Base-by-base conservation (phyloP, 2,888 invertebrate species). In the Dysmachus trigonus region DNA sequence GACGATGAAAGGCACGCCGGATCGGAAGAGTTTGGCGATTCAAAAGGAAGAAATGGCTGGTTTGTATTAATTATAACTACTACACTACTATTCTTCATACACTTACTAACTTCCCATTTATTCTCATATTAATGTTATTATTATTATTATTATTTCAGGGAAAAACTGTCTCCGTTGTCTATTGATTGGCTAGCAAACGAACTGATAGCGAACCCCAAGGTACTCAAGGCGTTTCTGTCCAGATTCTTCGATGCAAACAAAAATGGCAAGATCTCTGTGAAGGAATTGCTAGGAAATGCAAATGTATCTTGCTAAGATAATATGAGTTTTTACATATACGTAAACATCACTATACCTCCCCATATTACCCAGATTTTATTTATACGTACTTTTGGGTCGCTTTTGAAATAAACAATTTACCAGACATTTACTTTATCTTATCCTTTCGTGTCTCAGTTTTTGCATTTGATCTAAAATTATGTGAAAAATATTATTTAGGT, bases 131-230 rank as follows among this genome's bases (percentile, higher is more conserved):
- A 62, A 62, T 62, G 10, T 10, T 2, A 7, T 8, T 41, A 0
- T 22, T 10, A 8, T 62, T 10, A 62, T 7, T 10, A 8, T 27
- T 22, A 62, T 27, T 62, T 27, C 15, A 62, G 62, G 62, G 62
- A 22, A 22, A 62, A 22, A 27, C 27, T 62, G 2, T 7, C n/a
- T 27, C 27, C 62, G 4, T 88, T 89, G 72, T 88, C 89, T 85
- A 88, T 89, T 53, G 89, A 89, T 33, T 89, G 89, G 89, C 85
- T 89, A 72, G 88, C 88, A 1, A 88, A 88, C 72, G 89, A 89
- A 86, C 86, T 89, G 33, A 82, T 86, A 79, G 82, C 87, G 77
- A 89, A 89, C 88, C 88, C 88, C 74, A 62, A 62, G 27, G 87
- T 87, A 22, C 82, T 89, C 0, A 87, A 88, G 15, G 86, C 88